Evolutionary conservation across 2,888 invertebrate species (phyloP).

Genomic region (Masnerella sp.): DNA sequence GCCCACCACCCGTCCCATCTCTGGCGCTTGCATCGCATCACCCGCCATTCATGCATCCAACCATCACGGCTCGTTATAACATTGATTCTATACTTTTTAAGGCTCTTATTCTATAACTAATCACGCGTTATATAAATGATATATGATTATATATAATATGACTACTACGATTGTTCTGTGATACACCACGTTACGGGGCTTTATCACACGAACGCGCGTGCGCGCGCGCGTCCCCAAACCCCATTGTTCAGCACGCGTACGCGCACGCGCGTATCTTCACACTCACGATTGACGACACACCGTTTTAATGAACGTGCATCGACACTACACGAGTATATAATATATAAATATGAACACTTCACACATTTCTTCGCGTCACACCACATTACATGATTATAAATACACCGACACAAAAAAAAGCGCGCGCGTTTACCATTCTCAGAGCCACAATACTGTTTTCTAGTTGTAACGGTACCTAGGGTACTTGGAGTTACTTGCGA

Average conservation of each 20-base stretch:
- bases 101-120: conserved; percentile 70
- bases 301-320: too few relatives aligned
- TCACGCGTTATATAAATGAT: conserved; percentile 68
- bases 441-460: conserved; percentile 48
- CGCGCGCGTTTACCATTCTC: conserved; percentile 33
- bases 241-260: conserved; percentile 48
- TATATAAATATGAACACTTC: too few relatives aligned
- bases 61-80: conserved; percentile 74
- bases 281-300: conserved; percentile 5
- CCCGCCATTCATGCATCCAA: conserved; percentile 72
- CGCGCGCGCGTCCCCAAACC: conserved; percentile 41
- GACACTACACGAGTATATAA: conserved; percentile 28
- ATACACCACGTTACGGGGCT: conserved; percentile 78
- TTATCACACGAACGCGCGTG: conserved; percentile 71
- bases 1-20: conserved; percentile 1
- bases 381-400: conserved; percentile 8
- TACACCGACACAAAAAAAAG: not conserved
- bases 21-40: conserved; percentile 60
- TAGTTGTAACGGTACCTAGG: conserved; percentile 56
- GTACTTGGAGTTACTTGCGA: conserved; percentile 37
- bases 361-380: too few relatives aligned
- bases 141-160: conserved; percentile 63
- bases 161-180: conserved; percentile 78
- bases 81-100: conserved; percentile 75
- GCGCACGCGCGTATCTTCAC: conserved; percentile 27